Evolutionary conservation across 2,797 vertebrate species (phyloP), one percentile per base, ranked within the genome.

Genomic region (Acomys russatus): DNA sequence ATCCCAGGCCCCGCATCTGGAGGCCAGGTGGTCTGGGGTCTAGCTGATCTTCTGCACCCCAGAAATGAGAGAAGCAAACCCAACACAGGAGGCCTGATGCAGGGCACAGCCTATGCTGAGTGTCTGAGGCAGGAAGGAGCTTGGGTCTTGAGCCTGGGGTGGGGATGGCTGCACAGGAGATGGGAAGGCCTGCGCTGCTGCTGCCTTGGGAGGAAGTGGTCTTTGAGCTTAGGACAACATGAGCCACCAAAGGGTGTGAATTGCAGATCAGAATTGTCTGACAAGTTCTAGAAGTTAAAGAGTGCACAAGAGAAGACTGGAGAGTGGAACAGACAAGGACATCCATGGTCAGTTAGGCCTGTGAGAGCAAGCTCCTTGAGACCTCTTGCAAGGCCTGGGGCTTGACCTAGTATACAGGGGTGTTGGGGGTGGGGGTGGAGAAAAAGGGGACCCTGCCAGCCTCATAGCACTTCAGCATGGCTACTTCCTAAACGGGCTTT

Each of bases 341-440:
- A 70, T 73, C 70, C 12, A 10, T 11, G 79, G 54, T 33, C 61
- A 14, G 17, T 64, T 35, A 15, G 44, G 38, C 22, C 80, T n/a
- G 59, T 2, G 20, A 61, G 80, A 61, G 4, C 63, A 54, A 1
- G 1, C 10, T 70, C 25, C 35, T 14, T 6, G 30, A 8, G 30
- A 22, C 66, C n/a, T 76, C 49, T 35, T 9, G 5, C 56, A 35
- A 11, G 71, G 56, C 35, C 68, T 8, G 64, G 38, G 10, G 64
- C 68, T 33, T 51, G 56, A 54, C 18, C 9, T 6, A 2, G 44
- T 28, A 9, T 28, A 14, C 74, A 3, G 1, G 0, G 1, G 73
- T 9, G 0, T 1, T 15, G 11, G 28, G 9, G 0, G 33, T 1
- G 3, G 8, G 38, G 38, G 15, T 7, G 2, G 84, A 30, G 28